phyloP scores from a whole-genome alignment of 2,113 vertebrate genomes.

The Dascyllus trimaculatus region DNA sequence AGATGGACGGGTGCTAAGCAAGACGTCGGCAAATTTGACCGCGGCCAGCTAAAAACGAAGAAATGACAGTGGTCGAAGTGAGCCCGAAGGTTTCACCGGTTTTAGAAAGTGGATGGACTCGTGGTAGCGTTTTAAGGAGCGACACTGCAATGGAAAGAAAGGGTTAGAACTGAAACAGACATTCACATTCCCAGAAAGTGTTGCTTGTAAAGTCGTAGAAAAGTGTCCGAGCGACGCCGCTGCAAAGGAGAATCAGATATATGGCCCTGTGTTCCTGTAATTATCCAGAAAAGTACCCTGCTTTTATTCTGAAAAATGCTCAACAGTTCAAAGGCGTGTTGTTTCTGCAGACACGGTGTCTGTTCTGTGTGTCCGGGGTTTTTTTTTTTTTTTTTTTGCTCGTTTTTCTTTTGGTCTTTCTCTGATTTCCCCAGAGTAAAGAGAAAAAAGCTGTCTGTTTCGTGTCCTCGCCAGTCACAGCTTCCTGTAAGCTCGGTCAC shows the following conservation, averaged over 20 bases:
- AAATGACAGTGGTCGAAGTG: conserved; percentile 43
- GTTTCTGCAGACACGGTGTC: conserved; percentile 59
- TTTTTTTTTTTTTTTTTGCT: conserved; percentile 57
- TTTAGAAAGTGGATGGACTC: background rate
- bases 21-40: conserved; percentile 12
- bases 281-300: conserved; percentile 85
- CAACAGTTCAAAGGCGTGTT: conserved; percentile 81
- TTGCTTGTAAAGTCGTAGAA: conserved; percentile 72
- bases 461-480: conserved; percentile 35
- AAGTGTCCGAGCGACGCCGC: conserved; percentile 65
- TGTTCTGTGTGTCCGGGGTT: conserved; percentile 28
- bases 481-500: too few relatives aligned
- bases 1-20: conserved; percentile 10
- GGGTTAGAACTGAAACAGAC: conserved; percentile 41
- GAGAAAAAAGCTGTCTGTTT: conserved; percentile 40
- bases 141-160: conserved; percentile 31
- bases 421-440: conserved; percentile 48
- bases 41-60: conserved; percentile 22
- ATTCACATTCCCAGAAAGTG: conserved; percentile 54
- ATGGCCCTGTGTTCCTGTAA: conserved; percentile 88
- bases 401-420: conserved; percentile 24
- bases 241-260: conserved; percentile 69
- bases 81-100: background rate
- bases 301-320: conserved; percentile 80
- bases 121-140: conserved; percentile 4